These are phyloP conservation scores for Palythoa grandis DNA, from an alignment of 92 coral and sea anemone species.

Conservation along the genomic window DNA sequence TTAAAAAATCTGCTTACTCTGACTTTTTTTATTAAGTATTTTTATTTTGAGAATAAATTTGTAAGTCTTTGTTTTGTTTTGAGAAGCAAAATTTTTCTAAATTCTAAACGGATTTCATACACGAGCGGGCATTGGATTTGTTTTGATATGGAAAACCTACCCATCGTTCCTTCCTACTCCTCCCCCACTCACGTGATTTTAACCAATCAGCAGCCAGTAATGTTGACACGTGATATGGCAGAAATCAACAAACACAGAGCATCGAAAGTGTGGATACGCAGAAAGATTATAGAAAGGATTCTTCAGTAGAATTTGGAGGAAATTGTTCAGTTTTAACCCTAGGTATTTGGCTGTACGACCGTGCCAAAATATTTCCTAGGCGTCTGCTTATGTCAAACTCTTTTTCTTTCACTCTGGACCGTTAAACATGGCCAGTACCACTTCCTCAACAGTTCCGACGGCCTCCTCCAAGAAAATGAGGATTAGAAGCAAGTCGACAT, in stretches of 20 bases:
- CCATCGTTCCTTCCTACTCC: constrained; percentile 30
- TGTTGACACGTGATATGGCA: constrained; percentile 34
- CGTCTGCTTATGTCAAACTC: constrained; percentile 44
- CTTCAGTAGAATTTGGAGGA: constrained; percentile 31
- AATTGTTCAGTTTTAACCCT: constrained; percentile 25
- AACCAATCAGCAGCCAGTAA: constrained; percentile 22
- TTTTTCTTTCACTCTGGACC: constrained; percentile 67
- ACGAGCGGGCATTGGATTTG: not conserved
- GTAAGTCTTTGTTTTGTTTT: not conserved
- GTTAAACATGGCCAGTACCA: constrained; percentile 81
- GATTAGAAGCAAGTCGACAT: constrained; percentile 90
- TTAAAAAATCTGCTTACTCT: not conserved
- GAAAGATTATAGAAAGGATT: constrained; percentile 19
- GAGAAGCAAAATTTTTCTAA: not conserved
- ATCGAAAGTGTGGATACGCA: constrained; percentile 30
- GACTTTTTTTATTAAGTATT: not conserved
- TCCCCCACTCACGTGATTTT: constrained; percentile 46
- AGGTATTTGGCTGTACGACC: constrained; percentile 42
- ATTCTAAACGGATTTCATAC: not conserved
- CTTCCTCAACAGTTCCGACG: constrained; percentile 84
- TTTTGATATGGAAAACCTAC: constrained; percentile 11
- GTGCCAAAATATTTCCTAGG: constrained; percentile 45
- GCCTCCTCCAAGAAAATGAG: constrained; percentile 94
- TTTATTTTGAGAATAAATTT: not conserved
- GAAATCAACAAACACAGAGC: constrained; percentile 41